These are phyloP conservation scores for Temnothorax nylanderi DNA, from an alignment of 1,140 invertebrate genomes.

Conservation along the genomic window DNA sequence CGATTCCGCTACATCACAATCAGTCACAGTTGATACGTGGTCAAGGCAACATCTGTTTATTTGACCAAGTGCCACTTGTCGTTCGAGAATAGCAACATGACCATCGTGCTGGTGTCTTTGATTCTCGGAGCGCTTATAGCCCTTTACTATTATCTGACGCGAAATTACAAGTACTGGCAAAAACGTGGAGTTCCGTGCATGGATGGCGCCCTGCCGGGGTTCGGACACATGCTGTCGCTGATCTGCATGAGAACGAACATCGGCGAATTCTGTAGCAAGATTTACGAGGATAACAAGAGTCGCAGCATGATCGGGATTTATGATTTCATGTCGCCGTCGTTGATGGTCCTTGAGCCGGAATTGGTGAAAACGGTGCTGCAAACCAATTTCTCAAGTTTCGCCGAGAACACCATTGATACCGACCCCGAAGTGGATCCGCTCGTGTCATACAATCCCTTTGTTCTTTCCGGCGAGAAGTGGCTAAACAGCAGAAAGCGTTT, in stretches of 20 bases:
- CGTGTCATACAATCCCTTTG: conserved; percentile 76
- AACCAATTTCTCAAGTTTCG: conserved; percentile 76
- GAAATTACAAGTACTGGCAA: conserved; percentile 81
- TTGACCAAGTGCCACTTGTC: background rate
- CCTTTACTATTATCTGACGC: conserved; percentile 25
- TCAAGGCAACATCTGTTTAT: background rate
- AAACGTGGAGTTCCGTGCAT: conserved; percentile 80
- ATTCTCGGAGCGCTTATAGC: background rate
- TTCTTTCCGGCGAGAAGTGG: conserved; percentile 72
- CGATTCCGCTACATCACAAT: background rate
- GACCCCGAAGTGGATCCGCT: conserved; percentile 64
- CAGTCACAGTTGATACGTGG: background rate
- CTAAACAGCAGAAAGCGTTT: conserved; percentile 51
- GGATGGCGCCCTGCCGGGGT: conserved; percentile 63
- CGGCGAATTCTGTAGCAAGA: conserved; percentile 7
- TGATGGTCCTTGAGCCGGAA: conserved; percentile 78
- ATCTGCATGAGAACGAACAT: conserved; percentile 36
- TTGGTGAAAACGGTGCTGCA: conserved; percentile 76
- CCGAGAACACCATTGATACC: conserved; percentile 54
- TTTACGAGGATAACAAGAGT: conserved; percentile 62
- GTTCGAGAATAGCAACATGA: conserved; percentile 69
- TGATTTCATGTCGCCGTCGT: conserved; percentile 63
- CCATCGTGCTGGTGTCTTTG: background rate
- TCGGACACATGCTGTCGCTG: conserved; percentile 74
- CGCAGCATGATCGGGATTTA: conserved; percentile 76